Base-by-base conservation (phyloP, 2,888 invertebrate genomes). In the Sisyra terminalis region DNA sequence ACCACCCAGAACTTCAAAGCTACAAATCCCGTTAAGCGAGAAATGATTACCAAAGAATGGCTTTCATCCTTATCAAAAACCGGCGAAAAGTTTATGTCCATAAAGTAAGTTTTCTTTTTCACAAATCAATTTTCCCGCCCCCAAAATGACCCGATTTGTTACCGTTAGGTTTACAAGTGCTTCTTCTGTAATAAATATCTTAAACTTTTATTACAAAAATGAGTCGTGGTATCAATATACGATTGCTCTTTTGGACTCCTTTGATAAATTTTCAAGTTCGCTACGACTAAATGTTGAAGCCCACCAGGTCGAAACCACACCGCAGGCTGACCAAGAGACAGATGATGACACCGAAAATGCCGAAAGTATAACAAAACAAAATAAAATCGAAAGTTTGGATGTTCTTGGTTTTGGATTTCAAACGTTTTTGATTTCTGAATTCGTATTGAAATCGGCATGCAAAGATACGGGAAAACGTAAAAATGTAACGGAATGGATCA, bases 371-470 rank as follows among this genome's bases (percentile, higher is more conserved):
- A 10, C 6, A 11, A 13, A 31, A 15, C 3, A 2, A 36, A 36
- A 36, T 14, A 9, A 36, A 36, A 18, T 37, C 6, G 16, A 37
- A n/a, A 11, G 6, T 18, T n/a, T 37, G 14, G n/a, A 16, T n/a
- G 37, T 37, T 11, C 18, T 37, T 6, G 37, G 37, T 15, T 37
- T 17, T 11, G 18, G 18, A 17, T 37, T 37, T 7, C 37, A 37
- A 37, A 37, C 37, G 11, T 37, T 37, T 16, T 8, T 37, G n/a
- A 10, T 37, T 37, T 13, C 14, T n/a, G 17, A 37, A 11, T 37
- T 37, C 18, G 16, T 37, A 11, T 18, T 37, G 7, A 16, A 16
- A 5, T 8, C 16, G 3, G 37, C 16, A 10, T 37, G 37, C 10
- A 18, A 37, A 11, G 18, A 11, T 3, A 35, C 35, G 13, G n/a